Conservation (phyloP, 1,140 invertebrate species). For the Schmidtea mediterranea region DNA sequence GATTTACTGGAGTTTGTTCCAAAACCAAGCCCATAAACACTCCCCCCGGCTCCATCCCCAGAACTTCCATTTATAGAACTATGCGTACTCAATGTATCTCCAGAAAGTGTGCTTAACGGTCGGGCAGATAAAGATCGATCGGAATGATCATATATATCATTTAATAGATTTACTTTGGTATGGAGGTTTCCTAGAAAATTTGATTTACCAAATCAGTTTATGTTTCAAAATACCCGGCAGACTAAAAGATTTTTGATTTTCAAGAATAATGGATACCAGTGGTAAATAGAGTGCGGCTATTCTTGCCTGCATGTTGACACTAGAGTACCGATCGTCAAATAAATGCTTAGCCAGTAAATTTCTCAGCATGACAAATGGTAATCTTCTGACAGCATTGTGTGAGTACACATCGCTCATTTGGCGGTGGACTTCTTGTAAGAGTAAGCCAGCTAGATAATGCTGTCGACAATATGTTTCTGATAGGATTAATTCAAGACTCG, state of each 20-base stretch:
- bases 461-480: slow-evolving; percentile 55
- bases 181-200: too few species aligned
- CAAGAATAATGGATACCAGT: slow-evolving; percentile 53
- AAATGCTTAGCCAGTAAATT: slow-evolving; percentile 72
- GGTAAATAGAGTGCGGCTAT: slow-evolving; percentile 67
- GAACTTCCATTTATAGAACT: too few species aligned
- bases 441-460: slow-evolving; percentile 56
- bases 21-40: too few species aligned
- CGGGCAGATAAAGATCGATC: too few species aligned
- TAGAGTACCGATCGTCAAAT: slow-evolving; percentile 53
- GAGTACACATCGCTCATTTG: slow-evolving; percentile 44
- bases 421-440: slow-evolving; percentile 42
- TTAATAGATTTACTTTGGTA: too few species aligned
- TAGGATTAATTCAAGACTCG: slow-evolving; percentile 31
- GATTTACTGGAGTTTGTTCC: too few species aligned
- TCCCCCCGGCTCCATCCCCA: too few species aligned
- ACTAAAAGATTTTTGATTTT: slow-evolving; percentile 39
- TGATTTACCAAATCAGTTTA: too few species aligned
- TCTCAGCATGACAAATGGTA: slow-evolving; percentile 46
- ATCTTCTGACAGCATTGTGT: slow-evolving; percentile 40
- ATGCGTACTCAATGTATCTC: too few species aligned
- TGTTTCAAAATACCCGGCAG: not conserved
- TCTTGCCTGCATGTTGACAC: slow-evolving; percentile 37
- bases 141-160: too few species aligned
- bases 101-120: too few species aligned